phyloP scores from a whole-genome alignment of 2,797 vertebrate species.

The Darevskia mixta region DNA sequence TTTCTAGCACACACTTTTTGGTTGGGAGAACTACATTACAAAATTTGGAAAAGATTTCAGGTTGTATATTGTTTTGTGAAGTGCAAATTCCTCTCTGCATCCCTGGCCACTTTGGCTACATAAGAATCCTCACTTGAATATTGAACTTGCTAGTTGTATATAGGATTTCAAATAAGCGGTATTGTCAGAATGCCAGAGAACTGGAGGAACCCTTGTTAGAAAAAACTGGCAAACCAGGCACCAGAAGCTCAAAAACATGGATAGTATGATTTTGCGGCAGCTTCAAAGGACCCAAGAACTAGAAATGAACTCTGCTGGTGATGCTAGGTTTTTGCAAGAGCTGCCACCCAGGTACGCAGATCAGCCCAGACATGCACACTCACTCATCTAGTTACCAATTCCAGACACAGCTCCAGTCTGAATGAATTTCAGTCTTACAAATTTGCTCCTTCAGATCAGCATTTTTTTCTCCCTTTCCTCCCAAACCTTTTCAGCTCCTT shows the following conservation, averaged over 20 bases:
- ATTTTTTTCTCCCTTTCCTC: background rate
- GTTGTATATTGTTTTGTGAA: no score
- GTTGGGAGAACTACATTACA: no score
- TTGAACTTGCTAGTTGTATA: no score
- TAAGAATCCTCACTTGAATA: no score
- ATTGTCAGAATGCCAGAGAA: no score
- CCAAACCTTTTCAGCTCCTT: background rate
- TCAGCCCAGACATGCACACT: slow-evolving; percentile 40
- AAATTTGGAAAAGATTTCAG: no score
- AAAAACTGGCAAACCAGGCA: background rate
- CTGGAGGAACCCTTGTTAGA: background rate
- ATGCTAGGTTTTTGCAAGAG: slow-evolving; percentile 3
- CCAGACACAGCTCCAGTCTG: background rate
- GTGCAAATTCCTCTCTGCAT: no score
- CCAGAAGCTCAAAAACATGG: background rate
- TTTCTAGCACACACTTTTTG: no score
- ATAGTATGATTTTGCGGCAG: slow-evolving; percentile 1
- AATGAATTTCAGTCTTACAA: slow-evolving; percentile 39
- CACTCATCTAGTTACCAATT: slow-evolving; percentile 26
- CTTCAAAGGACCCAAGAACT: slow-evolving; percentile 44
- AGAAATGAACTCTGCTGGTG: slow-evolving; percentile 34
- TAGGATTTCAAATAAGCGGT: background rate
- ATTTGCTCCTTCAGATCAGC: background rate
- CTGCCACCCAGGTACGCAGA: slow-evolving; percentile 34
- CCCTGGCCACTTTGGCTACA: no score